phyloP scores from a whole-genome alignment of 2,888 invertebrate genomes.

The Tholera decimalis region DNA sequence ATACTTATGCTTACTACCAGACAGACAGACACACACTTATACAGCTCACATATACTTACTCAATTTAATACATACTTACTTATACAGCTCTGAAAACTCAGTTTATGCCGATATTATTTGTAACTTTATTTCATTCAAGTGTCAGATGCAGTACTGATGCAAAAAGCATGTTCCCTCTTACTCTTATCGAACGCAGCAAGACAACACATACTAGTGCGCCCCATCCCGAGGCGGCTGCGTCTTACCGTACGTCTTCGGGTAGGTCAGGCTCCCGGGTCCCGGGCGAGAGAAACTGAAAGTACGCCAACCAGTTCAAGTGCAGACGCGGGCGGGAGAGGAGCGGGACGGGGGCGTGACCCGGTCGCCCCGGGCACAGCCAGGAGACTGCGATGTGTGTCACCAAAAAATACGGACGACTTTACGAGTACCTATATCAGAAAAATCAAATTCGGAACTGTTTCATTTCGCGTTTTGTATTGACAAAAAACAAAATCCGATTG shows the following conservation, averaged over 20 bases:
- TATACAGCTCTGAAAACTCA: not conserved
- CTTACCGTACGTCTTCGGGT: constrained; percentile 75
- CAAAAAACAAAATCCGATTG: constrained; percentile 1
- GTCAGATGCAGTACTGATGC: not conserved
- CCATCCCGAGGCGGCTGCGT: constrained; percentile 27
- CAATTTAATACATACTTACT: too few relatives aligned
- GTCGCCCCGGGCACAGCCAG: constrained; percentile 69
- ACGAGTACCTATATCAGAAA: constrained; percentile 13
- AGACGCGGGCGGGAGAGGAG: constrained; percentile 63
- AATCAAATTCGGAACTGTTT: not conserved
- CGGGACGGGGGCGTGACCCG: constrained; percentile 72
- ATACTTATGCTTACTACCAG: not conserved
- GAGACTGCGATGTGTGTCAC: constrained; percentile 58
- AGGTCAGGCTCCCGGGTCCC: constrained; percentile 80
- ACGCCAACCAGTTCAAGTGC: constrained; percentile 85
- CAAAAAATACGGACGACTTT: constrained; percentile 47
- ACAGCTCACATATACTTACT: too few relatives aligned
- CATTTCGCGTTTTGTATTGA: too few relatives aligned
- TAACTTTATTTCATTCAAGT: not conserved
- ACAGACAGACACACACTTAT: too few relatives aligned
- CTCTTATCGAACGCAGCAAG: not conserved
- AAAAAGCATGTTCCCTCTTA: not conserved
- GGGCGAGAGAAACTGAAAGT: constrained; percentile 84
- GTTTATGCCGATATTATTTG: not conserved
- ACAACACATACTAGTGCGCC: constrained; percentile 1